Conservation (phyloP, 2,797 vertebrate genomes). For the Petrocephalus sullivani region DNA sequence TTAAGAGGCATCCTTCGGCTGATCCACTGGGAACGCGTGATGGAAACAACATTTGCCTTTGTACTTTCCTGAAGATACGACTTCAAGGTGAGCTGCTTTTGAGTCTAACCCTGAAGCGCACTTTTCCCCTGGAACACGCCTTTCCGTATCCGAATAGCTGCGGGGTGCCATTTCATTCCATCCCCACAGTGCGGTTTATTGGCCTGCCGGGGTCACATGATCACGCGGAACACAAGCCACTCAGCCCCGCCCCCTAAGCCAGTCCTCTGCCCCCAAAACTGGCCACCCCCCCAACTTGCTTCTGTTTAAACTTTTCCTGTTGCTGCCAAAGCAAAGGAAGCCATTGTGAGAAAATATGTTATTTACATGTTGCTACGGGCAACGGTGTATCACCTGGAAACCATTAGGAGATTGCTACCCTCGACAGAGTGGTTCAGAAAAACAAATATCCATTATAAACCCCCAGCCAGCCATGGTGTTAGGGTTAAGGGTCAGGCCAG, state of each 20-base stretch:
- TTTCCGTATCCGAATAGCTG: background rate
- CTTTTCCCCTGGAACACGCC: background rate
- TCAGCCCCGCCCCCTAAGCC: background rate
- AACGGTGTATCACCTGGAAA: slow-evolving; percentile 31
- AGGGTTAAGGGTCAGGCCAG: slow-evolving; percentile 27
- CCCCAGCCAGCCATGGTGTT: slow-evolving; percentile 37
- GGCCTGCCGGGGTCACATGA: slow-evolving; percentile 13
- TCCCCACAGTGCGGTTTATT: background rate
- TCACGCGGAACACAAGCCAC: background rate
- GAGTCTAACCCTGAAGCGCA: background rate
- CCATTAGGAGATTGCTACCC: slow-evolving; percentile 1
- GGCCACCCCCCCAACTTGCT: background rate
- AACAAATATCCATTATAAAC: slow-evolving; percentile 33
- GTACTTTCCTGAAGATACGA: background rate
- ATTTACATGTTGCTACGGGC: slow-evolving; percentile 20
- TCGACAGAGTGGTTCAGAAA: slow-evolving; percentile 25
- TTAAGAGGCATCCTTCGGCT: background rate
- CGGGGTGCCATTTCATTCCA: background rate
- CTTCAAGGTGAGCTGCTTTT: background rate
- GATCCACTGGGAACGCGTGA: background rate
- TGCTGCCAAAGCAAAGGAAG: slow-evolving; percentile 16
- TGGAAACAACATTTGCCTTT: background rate
- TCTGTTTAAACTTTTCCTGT: slow-evolving; percentile 2
- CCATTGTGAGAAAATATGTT: slow-evolving; percentile 24
- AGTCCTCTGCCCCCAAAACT: background rate